phyloP scores from a whole-genome alignment of 2,797 vertebrate genomes.

The Chelidonichthys spinosus region DNA sequence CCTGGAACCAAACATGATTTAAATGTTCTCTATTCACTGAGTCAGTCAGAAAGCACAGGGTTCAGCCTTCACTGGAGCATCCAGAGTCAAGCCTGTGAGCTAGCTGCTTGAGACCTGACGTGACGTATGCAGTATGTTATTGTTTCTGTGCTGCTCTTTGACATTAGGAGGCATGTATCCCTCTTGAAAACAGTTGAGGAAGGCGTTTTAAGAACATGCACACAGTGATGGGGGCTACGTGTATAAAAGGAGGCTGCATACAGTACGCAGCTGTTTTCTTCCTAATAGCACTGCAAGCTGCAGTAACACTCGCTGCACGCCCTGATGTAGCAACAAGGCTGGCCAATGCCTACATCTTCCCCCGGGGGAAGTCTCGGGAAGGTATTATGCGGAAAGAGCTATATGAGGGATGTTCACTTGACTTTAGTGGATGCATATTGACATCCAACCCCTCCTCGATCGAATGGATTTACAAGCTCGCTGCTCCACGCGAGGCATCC shows the following conservation, averaged over 20 bases:
- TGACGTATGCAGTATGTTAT: conserved; percentile 16
- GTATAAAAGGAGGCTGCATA: conserved; percentile 44
- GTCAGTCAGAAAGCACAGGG: conserved; percentile 14
- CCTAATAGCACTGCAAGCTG: conserved; percentile 57
- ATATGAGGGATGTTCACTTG: conserved; percentile 57
- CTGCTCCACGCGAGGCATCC: conserved; percentile 19
- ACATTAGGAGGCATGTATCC: conserved; percentile 34
- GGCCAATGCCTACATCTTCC: conserved; percentile 57
- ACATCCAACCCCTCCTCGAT: conserved; percentile 66
- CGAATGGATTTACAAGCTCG: conserved; percentile 62
- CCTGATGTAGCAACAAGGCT: conserved; percentile 66
- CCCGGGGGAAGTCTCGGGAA: conserved; percentile 52
- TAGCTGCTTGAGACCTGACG: conserved; percentile 9
- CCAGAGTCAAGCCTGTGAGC: conserved; percentile 25
- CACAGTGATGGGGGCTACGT: conserved; percentile 34
- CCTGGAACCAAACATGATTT: conserved; percentile 48
- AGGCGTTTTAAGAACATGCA: conserved; percentile 33
- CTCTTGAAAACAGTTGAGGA: conserved; percentile 43
- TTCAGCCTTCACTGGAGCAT: conserved; percentile 35
- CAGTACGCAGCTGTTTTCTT: conserved; percentile 61
- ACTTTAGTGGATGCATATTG: conserved; percentile 64
- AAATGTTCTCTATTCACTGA: conserved; percentile 31
- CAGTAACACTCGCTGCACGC: conserved; percentile 60
- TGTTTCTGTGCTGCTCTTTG: conserved; percentile 32
- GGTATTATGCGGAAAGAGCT: conserved; percentile 63